Evolutionary conservation across 2,888 invertebrate genomes (phyloP), one percentile per base, ranked within the genome.

Genomic region (Prosopocoilus inquinatus): DNA sequence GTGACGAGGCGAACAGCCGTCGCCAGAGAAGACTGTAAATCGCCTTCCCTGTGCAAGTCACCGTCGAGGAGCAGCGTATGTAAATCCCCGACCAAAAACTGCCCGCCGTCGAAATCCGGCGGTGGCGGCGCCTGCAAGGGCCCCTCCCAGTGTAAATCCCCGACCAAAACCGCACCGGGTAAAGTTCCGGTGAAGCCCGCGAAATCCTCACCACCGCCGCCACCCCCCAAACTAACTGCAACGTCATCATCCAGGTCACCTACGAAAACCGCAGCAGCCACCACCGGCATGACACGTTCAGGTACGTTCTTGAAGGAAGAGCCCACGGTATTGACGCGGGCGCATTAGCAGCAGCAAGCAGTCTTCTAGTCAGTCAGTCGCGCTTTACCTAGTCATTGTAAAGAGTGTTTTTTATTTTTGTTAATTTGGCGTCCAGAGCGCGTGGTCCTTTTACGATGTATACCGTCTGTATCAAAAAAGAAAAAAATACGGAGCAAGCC

Each of bases 231-330:
- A 13, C 8, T 44, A n/a, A 43, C 50, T n/a, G 44, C 51, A 2
- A 45, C 45, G 32, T 53, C 45, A 34, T 44, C 50, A 20, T 43
- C 34, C 35, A 48, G 46, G 44, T 56, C 51, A 43, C 57, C 50
- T 20, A 48, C 48, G 34, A 34, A 52, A 33, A 43, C 43, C 7
- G 49, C 43, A 16, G 49, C 43, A 16, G 45, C 47, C 44, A 65
- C 65, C 15, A 60, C 62, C 15, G 54, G 59, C 8, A 80, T 84
- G 79, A 80, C 81, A 59, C 81, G 89, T 43, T 90, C 89, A 0
- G 87, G 86, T 12, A 90, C 90, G 0, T 89, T 89, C 69, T 75
- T 88, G 12, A 89, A 89, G 72, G 89, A 89, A 63, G 88, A 89
- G 72, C 88, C 89, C 1, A 87, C 86, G 13, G 79, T 85, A 69